phyloP scores from a whole-genome alignment of 2,113 vertebrate genomes.

The Dicrurus megarhynchus region DNA sequence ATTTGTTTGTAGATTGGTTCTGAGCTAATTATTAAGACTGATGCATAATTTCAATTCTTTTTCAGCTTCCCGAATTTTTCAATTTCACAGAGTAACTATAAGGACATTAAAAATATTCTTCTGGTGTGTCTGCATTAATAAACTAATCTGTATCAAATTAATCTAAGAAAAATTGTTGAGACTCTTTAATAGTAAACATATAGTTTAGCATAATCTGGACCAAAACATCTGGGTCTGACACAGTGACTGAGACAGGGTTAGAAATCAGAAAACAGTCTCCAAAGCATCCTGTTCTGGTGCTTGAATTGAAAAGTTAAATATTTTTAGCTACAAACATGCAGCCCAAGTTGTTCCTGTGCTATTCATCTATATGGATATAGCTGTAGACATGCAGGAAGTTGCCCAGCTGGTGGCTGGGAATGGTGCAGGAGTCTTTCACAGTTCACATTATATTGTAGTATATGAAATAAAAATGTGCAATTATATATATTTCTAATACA shows the following conservation, averaged over 20 bases:
- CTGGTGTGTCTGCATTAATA: neutral
- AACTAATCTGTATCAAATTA: neutral
- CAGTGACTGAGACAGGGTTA: neutral
- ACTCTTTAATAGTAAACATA: neutral
- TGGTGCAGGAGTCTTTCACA: neutral
- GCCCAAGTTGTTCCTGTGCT: neutral
- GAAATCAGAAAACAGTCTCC: neutral
- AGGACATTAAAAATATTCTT: neutral
- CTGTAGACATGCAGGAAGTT: neutral
- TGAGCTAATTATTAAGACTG: neutral
- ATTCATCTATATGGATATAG: neutral
- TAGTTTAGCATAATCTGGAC: neutral
- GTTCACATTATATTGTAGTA: neutral
- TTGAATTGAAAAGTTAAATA: neutral
- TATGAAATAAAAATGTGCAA: neutral
- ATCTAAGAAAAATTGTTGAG: neutral
- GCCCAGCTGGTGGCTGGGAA: neutral
- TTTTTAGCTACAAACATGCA: neutral
- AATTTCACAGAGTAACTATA: neutral
- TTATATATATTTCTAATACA: neutral
- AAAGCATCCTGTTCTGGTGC: neutral
- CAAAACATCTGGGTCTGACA: neutral
- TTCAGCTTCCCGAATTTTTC: neutral
- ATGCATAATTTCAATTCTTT: neutral
- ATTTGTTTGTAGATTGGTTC: neutral